Percentiles rank a stretch among this genome's conserved stretches.
Conservation (phyloP, 2,888 invertebrate species). For the Ethmia dodecea region DNA sequence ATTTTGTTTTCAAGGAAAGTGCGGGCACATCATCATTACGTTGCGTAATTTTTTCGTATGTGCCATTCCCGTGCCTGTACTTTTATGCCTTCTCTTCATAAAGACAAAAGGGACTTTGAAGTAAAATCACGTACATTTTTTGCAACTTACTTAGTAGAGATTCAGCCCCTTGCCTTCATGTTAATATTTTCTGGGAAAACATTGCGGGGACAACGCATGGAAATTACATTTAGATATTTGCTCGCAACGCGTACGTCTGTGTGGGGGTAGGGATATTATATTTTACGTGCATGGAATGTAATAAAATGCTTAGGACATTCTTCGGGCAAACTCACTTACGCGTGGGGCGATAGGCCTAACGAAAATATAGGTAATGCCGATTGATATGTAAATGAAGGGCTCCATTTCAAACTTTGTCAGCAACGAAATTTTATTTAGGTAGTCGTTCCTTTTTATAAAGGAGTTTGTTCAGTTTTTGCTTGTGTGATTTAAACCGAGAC, state of each 20-base stretch:
- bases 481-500: no score
- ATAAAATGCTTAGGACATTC: conserved; percentile 65
- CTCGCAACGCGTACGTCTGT: conserved; percentile 67
- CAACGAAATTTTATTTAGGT: conserved; percentile 31
- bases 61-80: conserved; percentile 72
- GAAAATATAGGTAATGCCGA: conserved; percentile 57
- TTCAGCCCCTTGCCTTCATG: conserved; percentile 75
- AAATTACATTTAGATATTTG: conserved; percentile 78
- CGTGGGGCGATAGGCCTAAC: conserved; percentile 23
- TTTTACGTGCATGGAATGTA: conserved; percentile 76
- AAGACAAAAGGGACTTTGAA: conserved; percentile 78
- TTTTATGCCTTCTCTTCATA: conserved; percentile 74
- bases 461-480: conserved; percentile 25
- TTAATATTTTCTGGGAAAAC: conserved; percentile 77
- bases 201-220: conserved; percentile 77
- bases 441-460: conserved; percentile 37
- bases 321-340: conserved; percentile 22
- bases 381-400: conserved; percentile 69
- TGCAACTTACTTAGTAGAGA: conserved; percentile 78
- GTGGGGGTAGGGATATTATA: conserved; percentile 75
- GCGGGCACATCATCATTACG: conserved; percentile 76
- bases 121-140: conserved; percentile 79
- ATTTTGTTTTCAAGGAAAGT: conserved; percentile 68
- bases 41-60: conserved; percentile 74
- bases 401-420: conserved; percentile 48